Evolutionary conservation across 2,888 invertebrate genomes (phyloP).

Genomic region (Liopterus haemorrhoidalis): DNA sequence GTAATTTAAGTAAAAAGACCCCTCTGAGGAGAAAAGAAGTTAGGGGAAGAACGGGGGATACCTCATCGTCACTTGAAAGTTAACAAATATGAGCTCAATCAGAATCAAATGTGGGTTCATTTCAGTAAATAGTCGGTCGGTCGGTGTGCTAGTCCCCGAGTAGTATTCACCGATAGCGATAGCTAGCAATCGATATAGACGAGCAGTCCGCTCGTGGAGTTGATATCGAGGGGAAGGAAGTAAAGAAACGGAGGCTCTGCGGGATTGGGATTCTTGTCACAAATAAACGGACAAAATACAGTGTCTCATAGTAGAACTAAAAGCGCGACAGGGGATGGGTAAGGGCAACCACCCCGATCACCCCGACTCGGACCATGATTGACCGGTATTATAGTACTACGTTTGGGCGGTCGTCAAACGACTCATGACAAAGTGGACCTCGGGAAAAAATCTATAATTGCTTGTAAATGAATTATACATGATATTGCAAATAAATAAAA

Average conservation of each 20-base stretch:
- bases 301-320: too few relatives aligned
- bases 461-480: too few relatives aligned
- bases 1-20: background rate
- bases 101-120: slow-evolving; percentile 44
- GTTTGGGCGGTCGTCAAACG: too few relatives aligned
- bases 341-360: slow-evolving; percentile 13
- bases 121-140: slow-evolving; percentile 41
- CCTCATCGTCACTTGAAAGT: slow-evolving; percentile 40
- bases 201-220: too few relatives aligned
- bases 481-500: too few relatives aligned
- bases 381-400: too few relatives aligned
- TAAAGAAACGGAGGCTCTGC: too few relatives aligned
- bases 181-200: slow-evolving; percentile 33
- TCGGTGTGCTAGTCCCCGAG: too few relatives aligned
- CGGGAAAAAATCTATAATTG: too few relatives aligned
- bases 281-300: slow-evolving; percentile 33
- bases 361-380: too few relatives aligned
- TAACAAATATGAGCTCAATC: slow-evolving; percentile 42
- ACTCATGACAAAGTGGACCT: too few relatives aligned
- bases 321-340: slow-evolving; percentile 20
- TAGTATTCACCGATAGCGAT: slow-evolving; percentile 31
- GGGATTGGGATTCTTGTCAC: slow-evolving; percentile 32
- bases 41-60: slow-evolving; percentile 24
- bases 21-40: background rate
- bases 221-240: too few relatives aligned